Conservation (phyloP, 1,140 invertebrate genomes). For the Drosophila tani region DNA sequence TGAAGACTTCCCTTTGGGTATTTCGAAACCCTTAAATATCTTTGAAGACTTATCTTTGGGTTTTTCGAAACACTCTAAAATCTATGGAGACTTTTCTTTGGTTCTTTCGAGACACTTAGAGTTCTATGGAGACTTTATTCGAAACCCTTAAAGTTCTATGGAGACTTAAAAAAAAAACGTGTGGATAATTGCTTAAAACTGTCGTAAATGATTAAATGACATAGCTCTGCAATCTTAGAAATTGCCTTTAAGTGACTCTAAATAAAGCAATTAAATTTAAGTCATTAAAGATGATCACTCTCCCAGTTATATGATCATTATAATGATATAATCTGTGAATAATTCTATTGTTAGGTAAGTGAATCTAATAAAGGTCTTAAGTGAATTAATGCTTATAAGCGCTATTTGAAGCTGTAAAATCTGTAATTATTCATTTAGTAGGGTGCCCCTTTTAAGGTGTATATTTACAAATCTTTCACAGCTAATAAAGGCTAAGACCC, state of each 20-base stretch:
- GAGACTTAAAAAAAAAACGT: constrained; percentile 6
- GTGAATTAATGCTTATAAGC: neutral
- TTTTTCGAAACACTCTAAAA: too few species aligned
- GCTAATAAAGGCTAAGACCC: constrained; percentile 1
- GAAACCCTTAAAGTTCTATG: neutral
- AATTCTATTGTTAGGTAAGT: constrained; percentile 8
- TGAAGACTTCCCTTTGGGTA: too few species aligned
- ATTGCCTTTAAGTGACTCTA: constrained; percentile 24
- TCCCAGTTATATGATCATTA: neutral
- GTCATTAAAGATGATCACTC: constrained; percentile 15
- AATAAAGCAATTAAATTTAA: constrained; percentile 46
- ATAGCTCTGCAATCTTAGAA: constrained; percentile 1
- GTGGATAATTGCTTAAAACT: constrained; percentile 18
- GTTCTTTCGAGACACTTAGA: too few species aligned
- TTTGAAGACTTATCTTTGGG: too few species aligned
- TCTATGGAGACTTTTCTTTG: too few species aligned
- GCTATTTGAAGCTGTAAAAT: neutral
- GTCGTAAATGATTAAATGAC: neutral
- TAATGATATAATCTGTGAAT: constrained; percentile 26
- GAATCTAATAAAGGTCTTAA: neutral
- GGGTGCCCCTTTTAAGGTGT: neutral
- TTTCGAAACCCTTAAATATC: neutral
- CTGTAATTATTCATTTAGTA: constrained; percentile 1
- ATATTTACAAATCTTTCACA: neutral
- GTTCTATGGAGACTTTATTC: neutral